Evolutionary conservation across 1,140 invertebrate genomes (phyloP), one percentile per base, ranked within the genome.

Genomic region (Coenobita brevimanus): DNA sequence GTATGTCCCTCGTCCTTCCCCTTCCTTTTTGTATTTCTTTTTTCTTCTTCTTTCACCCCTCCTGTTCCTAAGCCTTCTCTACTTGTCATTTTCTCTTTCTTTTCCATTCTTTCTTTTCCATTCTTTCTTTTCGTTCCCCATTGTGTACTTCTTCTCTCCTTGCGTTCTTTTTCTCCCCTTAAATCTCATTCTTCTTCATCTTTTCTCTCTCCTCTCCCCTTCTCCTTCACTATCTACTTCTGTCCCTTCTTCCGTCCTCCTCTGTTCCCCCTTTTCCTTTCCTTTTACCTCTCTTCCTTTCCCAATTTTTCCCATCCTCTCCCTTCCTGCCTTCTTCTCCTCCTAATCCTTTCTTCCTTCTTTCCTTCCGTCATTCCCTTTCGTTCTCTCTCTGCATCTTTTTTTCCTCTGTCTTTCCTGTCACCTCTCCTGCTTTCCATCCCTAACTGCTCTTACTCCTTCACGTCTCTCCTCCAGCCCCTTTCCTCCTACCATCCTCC

Each of bases 1-100:
- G n/a, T 38, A 30, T 71, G 67, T 71, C 67, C 67, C 67, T 71
- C 67, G 41, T 17, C 36, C 67, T 71, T 38, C 36, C 67, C 33
- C 67, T 38, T 71, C 2, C 24, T 15, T 80, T 21, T 57, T 33
- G 15, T 30, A 33, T 57, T 33, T 36, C 0, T 62, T 3, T 75
- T 8, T 57, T 27, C 13, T 33, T 54, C 15, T 0, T 79, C 27
- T 38, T 3, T 21, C 10, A 1, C 62, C 67, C 24, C 10, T 17
- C 24, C 30, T 33, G 50, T 30, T 17, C 38, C 27, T 38, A 15
- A n/a, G n/a, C n/a, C n/a, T n/a, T n/a, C n/a, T n/a, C n/a, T n/a
- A n/a, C n/a, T n/a, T n/a, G n/a, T n/a, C n/a, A n/a, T n/a, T n/a
- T n/a, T n/a, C n/a, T 17, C 3, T 67, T 1, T 33, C 76, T 57